Conservation (phyloP, 2,888 invertebrate genomes). For the Macroteleia sp. region DNA sequence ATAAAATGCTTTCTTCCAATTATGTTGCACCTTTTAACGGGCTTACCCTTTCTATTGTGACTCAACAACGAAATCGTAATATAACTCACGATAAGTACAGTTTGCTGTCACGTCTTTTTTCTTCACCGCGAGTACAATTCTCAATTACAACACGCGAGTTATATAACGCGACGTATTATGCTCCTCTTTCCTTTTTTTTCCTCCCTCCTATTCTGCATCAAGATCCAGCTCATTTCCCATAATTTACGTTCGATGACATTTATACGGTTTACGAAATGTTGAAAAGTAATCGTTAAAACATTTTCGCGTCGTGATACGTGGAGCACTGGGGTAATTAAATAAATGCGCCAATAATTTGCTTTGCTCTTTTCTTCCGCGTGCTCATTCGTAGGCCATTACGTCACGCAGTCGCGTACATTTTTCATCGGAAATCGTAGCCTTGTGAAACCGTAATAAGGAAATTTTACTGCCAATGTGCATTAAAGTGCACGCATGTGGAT, state of each 20-base stretch:
- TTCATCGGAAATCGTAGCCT: conserved; percentile 30
- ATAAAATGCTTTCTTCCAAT: conserved; percentile 51
- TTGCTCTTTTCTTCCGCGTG: not conserved
- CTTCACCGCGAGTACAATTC: not conserved
- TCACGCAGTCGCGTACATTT: conserved; percentile 13
- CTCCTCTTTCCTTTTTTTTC: conserved; percentile 7
- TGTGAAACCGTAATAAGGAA: conserved; percentile 39
- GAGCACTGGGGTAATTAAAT: too few relatives aligned
- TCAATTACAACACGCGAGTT: conserved; percentile 25
- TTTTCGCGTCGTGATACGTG: too few relatives aligned
- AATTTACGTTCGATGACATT: conserved; percentile 3
- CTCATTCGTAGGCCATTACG: not conserved
- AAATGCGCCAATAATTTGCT: conserved; percentile 5
- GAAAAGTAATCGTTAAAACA: too few relatives aligned
- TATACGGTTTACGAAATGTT: conserved; percentile 2
- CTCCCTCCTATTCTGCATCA: not conserved
- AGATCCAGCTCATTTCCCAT: not conserved
- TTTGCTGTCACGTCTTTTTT: conserved; percentile 12
- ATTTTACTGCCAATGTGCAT: conserved; percentile 38
- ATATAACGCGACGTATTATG: conserved; percentile 4
- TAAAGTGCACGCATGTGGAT: conserved; percentile 42
- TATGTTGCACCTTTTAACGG: conserved; percentile 47
- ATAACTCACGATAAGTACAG: conserved; percentile 28
- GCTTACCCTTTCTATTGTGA: conserved; percentile 31
- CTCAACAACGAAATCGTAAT: conserved; percentile 26